Base-by-base conservation (phyloP, 2,888 invertebrate species). In the Dyspetes luteomarginatus region DNA sequence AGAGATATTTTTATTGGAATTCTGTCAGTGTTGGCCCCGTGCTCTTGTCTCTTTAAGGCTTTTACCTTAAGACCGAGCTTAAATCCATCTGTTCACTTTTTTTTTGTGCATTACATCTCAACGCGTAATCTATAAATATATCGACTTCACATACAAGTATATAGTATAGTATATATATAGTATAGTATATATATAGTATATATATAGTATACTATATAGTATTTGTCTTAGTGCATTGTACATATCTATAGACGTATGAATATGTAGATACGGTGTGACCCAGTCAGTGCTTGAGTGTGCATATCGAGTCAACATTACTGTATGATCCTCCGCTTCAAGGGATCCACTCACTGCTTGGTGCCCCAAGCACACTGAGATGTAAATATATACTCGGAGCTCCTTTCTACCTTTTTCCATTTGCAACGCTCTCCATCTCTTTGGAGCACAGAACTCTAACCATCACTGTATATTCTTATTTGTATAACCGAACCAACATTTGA, bases 321-420 rank as follows among this genome's bases (percentile, higher is more conserved):
- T 56, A 30, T 48, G 72, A 80, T 55, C 52, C 64, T 43, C 55
- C 56, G 58, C 28, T 69, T 50, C 17, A 30, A 56, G 15, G 62
- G 62, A 73, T 68, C 72, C 60, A 65, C 72, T 77, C 68, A 19
- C 67, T 52, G 56, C 56, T 30, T 72, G 62, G 45, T 72, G 68
- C 56, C 68, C 50, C 15, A 73, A 28, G 64, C 45, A 58, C 68
- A 58, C 56, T 50, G 43, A 30, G 56, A 56, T 56, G 72, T 77
- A 77, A 81, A 68, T 81, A 81, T 73, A 64, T 68, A 77, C 68
- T 81, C 73, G 41, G 52, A 73, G 56, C 48, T 56, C 60, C 28
- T 45, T 55, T 24, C 48, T 36, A 36, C 7, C 36, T 36, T 36
- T 12, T 36, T 36, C 65, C 41, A 45, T 65, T 30, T 30, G 22